Base-by-base conservation (phyloP, 2,797 vertebrate species). In the Acanthopagrus latus region DNA sequence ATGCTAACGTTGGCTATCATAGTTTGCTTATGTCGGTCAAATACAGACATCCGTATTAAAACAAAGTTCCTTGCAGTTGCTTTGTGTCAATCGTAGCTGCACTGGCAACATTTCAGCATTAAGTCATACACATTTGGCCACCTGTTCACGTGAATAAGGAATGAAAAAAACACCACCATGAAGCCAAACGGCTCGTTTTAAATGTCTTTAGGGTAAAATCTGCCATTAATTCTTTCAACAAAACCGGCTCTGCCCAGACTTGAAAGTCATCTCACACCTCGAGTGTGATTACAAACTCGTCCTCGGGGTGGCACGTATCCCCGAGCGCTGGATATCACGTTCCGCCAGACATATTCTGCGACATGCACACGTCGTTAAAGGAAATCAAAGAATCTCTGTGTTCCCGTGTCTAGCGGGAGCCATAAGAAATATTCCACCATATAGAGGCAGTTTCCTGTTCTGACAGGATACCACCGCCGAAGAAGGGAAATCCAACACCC, bases 401-500 rank as follows among this genome's bases (percentile, higher is more conserved):
- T 74, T 73, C 56, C 64, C 17, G 48, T 21, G 50, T 76, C 71
- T 83, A 23, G 66, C 1, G 58, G 73, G 84, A 83, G 65, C 60
- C 76, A 81, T 80, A 70, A 79, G 73, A 91, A 76, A 84, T 80
- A 88, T 82, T 82, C 80, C 76, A 66, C 46, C 71, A 62, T 87
- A 74, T 57, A 59, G 70, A 73, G 29, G 75, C 21, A 80, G 74
- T 84, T 92, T 93, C 87, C 86, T 92, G 89, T 87, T 84, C 87
- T 74, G 81, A 90, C 87, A 92, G 83, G 82, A 89, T 77, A 73
- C 78, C 78, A 77, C 76, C 72, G 86, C 71, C 54, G 29, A 80
- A 82, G 70, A 77, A 84, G 82, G 91, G 92, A 89, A 93, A 94
- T 86, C 90, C 82, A 86, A 92, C 81, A 93, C 91, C 86, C 80